Conservation (phyloP, 2,888 invertebrate species). For the Eupithecia vulgata region DNA sequence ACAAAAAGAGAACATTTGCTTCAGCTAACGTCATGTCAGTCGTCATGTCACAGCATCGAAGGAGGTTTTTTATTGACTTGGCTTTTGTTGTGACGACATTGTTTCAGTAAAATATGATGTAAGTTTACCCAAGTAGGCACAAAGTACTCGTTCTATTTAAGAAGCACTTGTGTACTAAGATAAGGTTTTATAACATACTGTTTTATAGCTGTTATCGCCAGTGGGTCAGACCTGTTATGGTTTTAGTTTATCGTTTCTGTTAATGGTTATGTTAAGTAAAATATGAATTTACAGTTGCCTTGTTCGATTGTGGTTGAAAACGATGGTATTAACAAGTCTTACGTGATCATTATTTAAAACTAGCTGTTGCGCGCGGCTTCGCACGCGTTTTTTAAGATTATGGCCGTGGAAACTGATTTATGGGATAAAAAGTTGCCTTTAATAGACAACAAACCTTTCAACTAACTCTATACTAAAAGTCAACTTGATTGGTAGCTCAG, state of each 20-base stretch:
- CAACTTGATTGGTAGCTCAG: too few relatives aligned
- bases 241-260: slow-evolving; percentile 62
- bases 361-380: too few relatives aligned
- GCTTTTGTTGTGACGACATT: slow-evolving; percentile 11
- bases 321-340: not conserved
- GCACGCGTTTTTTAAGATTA: too few relatives aligned
- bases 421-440: too few relatives aligned
- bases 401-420: too few relatives aligned
- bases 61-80: not conserved
- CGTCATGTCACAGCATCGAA: not conserved
- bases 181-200: slow-evolving; percentile 66
- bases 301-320: slow-evolving; percentile 5
- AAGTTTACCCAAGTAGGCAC: slow-evolving; percentile 19
- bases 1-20: slow-evolving; percentile 61
- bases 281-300: slow-evolving; percentile 54
- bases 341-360: not conserved
- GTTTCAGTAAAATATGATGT: slow-evolving; percentile 21
- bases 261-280: slow-evolving; percentile 59
- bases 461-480: too few relatives aligned
- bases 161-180: slow-evolving; percentile 67
- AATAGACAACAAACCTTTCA: too few relatives aligned
- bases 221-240: slow-evolving; percentile 66
- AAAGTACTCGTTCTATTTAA: slow-evolving; percentile 57
- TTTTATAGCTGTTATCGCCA: slow-evolving; percentile 66
- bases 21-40: not conserved